A percentile compares a stretch with the other conserved stretches of the same genome.
These are phyloP conservation scores for Musca vetustissima DNA, from an alignment of 1,140 invertebrate species.

Conservation along the genomic window DNA sequence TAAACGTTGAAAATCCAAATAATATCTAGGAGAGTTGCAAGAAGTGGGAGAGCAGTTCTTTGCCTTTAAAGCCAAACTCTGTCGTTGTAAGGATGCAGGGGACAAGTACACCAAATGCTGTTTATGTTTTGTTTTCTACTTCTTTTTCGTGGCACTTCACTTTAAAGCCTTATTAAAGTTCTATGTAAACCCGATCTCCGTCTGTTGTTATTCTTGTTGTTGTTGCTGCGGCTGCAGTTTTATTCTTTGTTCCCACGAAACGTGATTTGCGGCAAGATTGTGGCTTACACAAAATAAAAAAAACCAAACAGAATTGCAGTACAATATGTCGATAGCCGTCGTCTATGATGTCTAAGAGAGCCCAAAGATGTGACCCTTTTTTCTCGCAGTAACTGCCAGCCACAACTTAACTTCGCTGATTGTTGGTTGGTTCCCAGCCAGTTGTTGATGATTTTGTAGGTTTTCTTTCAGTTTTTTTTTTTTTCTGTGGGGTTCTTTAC, in stretches of 20 bases:
- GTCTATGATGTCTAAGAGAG: too few relatives aligned
- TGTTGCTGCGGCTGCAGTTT: background rate
- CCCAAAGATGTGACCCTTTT: background rate
- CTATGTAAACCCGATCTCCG: background rate
- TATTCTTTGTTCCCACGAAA: constrained; percentile 26
- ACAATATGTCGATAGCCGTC: too few relatives aligned
- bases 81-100: background rate
- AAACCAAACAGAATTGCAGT: background rate
- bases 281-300: background rate
- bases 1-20: background rate
- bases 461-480: constrained; percentile 7
- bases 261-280: constrained; percentile 27
- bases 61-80: too few relatives aligned
- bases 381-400: background rate
- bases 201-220: background rate
- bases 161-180: background rate
- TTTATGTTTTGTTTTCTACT: too few relatives aligned
- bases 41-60: too few relatives aligned
- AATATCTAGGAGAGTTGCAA: too few relatives aligned
- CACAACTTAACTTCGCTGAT: background rate
- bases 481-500: background rate
- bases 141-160: background rate
- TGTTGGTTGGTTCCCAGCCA: background rate
- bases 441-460: background rate
- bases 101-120: background rate